Evolutionary conservation across 2,113 vertebrate genomes (phyloP).

Genomic region (Pyrgilauda ruficollis): DNA sequence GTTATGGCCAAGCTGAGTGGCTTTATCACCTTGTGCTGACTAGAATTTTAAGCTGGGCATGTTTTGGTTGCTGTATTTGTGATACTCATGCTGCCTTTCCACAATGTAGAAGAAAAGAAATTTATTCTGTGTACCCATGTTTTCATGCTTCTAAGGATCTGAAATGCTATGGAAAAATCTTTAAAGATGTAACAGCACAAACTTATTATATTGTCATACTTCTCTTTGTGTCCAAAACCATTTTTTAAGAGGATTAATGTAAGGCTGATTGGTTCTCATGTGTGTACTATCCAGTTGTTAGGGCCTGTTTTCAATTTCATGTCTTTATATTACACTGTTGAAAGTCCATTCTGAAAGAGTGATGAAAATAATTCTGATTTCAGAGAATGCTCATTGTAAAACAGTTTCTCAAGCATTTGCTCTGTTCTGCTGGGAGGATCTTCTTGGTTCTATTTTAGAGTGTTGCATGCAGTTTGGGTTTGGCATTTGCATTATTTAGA

Average conservation of each 20-base stretch:
- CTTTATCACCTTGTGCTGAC: background rate
- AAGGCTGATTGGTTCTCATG: background rate
- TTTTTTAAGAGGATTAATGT: background rate
- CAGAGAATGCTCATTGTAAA: background rate
- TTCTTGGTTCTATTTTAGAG: slow-evolving; percentile 23
- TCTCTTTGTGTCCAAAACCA: background rate
- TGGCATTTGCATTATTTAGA: slow-evolving; percentile 36
- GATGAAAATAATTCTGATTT: slow-evolving; percentile 16
- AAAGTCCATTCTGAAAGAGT: slow-evolving; percentile 30
- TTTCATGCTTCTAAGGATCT: background rate
- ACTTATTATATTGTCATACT: background rate
- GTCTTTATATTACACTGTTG: background rate
- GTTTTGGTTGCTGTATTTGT: background rate
- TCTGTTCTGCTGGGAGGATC: background rate
- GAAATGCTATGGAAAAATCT: background rate
- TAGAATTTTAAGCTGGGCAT: background rate
- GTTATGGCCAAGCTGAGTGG: background rate
- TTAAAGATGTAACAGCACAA: background rate
- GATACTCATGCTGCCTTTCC: background rate
- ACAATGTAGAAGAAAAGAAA: background rate
- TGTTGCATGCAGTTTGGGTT: background rate
- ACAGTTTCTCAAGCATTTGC: background rate
- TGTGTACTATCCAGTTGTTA: background rate
- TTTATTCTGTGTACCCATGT: background rate
- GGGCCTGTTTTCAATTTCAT: slow-evolving; percentile 43